A percentile compares a stretch with the other conserved stretches of the same genome.
These are phyloP conservation scores for Bolinopsis microptera DNA, from an alignment of 37 sponge, comb jelly and placozoan genomes.

Conservation along the genomic window DNA sequence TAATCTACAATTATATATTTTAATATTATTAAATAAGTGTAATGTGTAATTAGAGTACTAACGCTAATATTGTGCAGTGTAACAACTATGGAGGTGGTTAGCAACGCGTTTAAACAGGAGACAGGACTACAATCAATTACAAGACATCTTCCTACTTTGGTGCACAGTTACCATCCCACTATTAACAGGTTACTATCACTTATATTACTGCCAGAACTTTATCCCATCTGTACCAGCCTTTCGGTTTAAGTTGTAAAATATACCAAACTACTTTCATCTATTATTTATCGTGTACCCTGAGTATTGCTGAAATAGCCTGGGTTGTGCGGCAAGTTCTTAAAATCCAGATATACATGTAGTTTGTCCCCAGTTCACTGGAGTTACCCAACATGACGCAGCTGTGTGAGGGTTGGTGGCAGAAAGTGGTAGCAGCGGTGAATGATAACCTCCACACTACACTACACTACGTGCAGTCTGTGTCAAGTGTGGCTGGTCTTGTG, in stretches of 20 bases:
- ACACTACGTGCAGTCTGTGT: conserved; percentile 8
- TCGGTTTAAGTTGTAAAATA: too few species aligned
- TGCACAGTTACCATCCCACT: conserved; percentile 37
- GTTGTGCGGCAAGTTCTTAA: too few species aligned
- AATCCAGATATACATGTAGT: too few species aligned
- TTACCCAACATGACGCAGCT: background rate
- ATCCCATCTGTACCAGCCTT: background rate
- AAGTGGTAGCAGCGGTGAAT: background rate
- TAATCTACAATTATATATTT: too few species aligned
- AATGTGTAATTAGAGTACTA: too few species aligned
- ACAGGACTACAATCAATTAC: background rate
- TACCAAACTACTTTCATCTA: too few species aligned
- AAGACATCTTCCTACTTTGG: background rate
- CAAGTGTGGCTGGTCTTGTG: background rate
- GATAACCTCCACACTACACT: background rate
- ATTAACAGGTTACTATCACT: conserved; percentile 25
- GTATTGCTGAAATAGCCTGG: too few species aligned
- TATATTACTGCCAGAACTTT: background rate
- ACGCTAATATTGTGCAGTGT: conserved; percentile 63
- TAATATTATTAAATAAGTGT: too few species aligned
- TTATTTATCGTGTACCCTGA: too few species aligned
- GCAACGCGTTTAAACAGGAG: conserved; percentile 1
- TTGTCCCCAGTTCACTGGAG: conserved; percentile 5
- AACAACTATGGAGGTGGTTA: conserved; percentile 1
- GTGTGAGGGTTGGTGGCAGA: background rate